Evolutionary conservation across 2,797 vertebrate species (phyloP).

Genomic region (Molossus molossus): DNA sequence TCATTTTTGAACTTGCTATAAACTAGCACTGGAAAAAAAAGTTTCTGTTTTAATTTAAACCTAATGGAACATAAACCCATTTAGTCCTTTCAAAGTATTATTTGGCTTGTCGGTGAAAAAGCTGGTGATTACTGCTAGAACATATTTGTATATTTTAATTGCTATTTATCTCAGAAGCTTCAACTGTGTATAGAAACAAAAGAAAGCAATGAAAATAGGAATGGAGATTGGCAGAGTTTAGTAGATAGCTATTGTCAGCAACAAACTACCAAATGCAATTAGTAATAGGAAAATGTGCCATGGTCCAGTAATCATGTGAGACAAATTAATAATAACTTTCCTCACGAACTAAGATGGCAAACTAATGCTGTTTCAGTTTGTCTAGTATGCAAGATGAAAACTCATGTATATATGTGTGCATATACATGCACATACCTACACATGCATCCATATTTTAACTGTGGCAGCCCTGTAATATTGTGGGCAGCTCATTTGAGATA

Average conservation of each 20-base stretch:
- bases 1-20: constrained; percentile 44
- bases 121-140: constrained; percentile 58
- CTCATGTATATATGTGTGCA: not conserved
- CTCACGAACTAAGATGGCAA: not conserved
- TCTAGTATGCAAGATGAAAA: not conserved
- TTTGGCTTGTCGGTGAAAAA: constrained; percentile 62
- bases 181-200: constrained; percentile 68
- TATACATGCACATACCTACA: not conserved
- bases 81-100: constrained; percentile 71
- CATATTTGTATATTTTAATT: constrained; percentile 80
- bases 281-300: constrained; percentile 57
- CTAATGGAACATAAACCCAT: constrained; percentile 71
- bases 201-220: constrained; percentile 78
- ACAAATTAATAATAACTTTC: not conserved
- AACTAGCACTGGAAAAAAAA: constrained; percentile 54
- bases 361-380: not conserved
- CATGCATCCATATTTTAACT: not conserved
- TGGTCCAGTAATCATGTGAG: constrained; percentile 41
- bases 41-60: constrained; percentile 68
- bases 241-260: constrained; percentile 42
- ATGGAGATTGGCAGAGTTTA: not conserved
- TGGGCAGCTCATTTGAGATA: not conserved
- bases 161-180: constrained; percentile 75
- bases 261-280: constrained; percentile 27
- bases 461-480: not conserved